Conservation (phyloP, 2,888 invertebrate species). For the Plusia festucae region DNA sequence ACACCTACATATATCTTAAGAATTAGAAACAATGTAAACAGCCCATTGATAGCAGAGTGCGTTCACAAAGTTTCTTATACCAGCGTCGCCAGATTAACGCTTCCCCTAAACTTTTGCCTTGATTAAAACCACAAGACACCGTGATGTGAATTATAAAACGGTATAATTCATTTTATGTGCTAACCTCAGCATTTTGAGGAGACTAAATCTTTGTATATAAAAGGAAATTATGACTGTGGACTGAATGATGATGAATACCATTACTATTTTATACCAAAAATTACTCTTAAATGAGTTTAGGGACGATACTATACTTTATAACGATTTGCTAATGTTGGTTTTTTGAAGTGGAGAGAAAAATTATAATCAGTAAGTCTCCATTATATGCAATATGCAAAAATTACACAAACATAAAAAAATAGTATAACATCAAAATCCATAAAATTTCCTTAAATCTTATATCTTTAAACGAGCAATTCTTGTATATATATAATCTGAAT, state of each 20-base stretch:
- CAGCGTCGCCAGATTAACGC: slow-evolving; percentile 77
- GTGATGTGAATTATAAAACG: slow-evolving; percentile 73
- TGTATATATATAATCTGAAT: no score
- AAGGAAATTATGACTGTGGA: slow-evolving; percentile 16
- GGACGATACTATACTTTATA: not conserved
- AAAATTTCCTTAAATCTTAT: no score
- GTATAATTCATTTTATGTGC: slow-evolving; percentile 54
- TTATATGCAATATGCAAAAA: not conserved
- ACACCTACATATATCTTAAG: slow-evolving; percentile 3
- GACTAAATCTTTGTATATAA: slow-evolving; percentile 11
- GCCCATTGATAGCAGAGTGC: slow-evolving; percentile 23
- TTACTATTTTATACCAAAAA: not conserved
- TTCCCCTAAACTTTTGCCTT: slow-evolving; percentile 71
- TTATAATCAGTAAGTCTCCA: not conserved
- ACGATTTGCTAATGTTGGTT: not conserved
- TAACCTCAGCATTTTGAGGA: slow-evolving; percentile 15
- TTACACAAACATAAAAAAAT: not conserved
- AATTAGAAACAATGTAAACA: slow-evolving; percentile 33
- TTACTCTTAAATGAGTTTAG: not conserved
- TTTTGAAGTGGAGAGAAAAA: not conserved
- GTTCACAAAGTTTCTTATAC: slow-evolving; percentile 58
- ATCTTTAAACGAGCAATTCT: no score
- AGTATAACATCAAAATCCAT: no score
- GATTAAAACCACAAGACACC: slow-evolving; percentile 74
- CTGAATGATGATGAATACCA: not conserved